These are phyloP conservation scores for Cecidostiba fungosa DNA, from an alignment of 2,888 invertebrate genomes.

Conservation along the genomic window DNA sequence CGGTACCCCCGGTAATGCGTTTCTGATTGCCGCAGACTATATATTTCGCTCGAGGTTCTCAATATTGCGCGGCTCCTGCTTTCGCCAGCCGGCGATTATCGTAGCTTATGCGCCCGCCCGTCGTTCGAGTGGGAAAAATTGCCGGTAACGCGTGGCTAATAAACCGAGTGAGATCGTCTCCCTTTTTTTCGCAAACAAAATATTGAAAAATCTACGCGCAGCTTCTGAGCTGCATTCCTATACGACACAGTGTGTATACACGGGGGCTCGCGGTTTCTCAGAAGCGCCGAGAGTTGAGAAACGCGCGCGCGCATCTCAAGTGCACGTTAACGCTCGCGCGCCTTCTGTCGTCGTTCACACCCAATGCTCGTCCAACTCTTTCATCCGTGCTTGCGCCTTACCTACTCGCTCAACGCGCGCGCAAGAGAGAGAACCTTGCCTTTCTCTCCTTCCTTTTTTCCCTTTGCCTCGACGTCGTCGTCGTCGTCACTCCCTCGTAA, in stretches of 20 bases:
- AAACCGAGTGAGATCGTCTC: background rate
- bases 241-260: background rate
- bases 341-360: constrained; percentile 53
- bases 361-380: constrained; percentile 61
- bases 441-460: constrained; percentile 62
- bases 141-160: background rate
- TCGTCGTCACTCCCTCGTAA: constrained; percentile 77
- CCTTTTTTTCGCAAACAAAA: background rate
- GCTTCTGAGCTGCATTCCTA: too few relatives aligned
- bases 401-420: constrained; percentile 15
- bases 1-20: constrained; percentile 76
- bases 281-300: constrained; percentile 43
- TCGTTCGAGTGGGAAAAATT: background rate
- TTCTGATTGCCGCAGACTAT: constrained; percentile 77
- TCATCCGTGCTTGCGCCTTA: constrained; percentile 53
- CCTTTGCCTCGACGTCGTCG: constrained; percentile 60
- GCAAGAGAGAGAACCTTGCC: constrained; percentile 49
- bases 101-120: constrained; percentile 32
- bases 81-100: constrained; percentile 36
- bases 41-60: constrained; percentile 57
- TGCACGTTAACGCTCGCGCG: constrained; percentile 4
- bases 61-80: background rate
- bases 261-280: constrained; percentile 58
- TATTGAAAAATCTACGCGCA: background rate
- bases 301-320: constrained; percentile 39